phyloP scores from a whole-genome alignment of 1,140 invertebrate genomes.

The Lycorma delicatula region DNA sequence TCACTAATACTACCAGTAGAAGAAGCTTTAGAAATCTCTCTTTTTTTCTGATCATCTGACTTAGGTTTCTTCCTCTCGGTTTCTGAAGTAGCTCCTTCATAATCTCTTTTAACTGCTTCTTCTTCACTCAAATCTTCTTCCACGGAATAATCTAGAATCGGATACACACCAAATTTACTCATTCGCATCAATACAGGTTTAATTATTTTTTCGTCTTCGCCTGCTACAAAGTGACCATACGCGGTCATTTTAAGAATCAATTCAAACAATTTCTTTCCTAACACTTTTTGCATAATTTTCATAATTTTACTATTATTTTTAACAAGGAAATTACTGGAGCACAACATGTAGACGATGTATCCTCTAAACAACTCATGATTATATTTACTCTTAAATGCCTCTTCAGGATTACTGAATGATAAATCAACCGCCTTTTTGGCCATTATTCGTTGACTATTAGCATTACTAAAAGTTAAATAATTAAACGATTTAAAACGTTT shows the following conservation, averaged over 20 bases:
- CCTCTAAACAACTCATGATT: conserved; percentile 86
- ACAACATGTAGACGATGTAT: conserved; percentile 86
- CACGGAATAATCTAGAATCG: conserved; percentile 96
- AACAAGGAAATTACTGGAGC: conserved; percentile 79
- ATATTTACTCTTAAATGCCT: conserved; percentile 88
- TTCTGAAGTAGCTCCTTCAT: conserved; percentile 59
- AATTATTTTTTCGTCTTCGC: conserved; percentile 81
- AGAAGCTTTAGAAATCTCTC: background rate
- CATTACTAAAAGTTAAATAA: too few species aligned
- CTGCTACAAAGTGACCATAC: conserved; percentile 98
- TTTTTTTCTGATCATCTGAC: conserved; percentile 10
- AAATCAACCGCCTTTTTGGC: conserved; percentile 70
- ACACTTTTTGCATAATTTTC: conserved; percentile 64
- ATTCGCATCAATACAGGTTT: conserved; percentile 73
- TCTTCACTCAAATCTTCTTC: conserved; percentile 90
- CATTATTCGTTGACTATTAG: too few species aligned
- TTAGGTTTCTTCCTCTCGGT: background rate
- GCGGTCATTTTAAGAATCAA: conserved; percentile 85
- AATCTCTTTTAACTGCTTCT: conserved; percentile 79
- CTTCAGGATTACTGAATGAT: conserved; percentile 69
- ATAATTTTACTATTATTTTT: conserved; percentile 92
- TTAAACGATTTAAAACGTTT: too few species aligned
- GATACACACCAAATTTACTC: conserved; percentile 91
- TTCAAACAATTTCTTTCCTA: conserved; percentile 80
- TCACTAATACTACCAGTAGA: background rate